Conservation (phyloP, 2,888 invertebrate genomes). For the Lasioglossum villosulum region DNA sequence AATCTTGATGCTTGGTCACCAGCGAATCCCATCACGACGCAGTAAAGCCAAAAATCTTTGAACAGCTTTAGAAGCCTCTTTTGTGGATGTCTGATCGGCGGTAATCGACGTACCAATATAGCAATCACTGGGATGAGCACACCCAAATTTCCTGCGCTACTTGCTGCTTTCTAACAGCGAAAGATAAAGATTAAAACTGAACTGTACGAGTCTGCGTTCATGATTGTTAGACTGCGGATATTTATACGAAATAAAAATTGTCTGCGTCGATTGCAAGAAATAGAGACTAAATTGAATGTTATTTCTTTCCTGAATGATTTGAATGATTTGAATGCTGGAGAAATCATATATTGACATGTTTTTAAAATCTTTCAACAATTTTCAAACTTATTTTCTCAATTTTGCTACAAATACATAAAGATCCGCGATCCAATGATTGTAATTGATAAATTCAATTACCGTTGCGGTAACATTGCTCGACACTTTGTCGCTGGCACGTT, state of each 20-base stretch:
- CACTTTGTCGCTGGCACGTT: slow-evolving; percentile 96
- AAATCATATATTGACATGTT: no score
- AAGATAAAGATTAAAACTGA: slow-evolving; percentile 9
- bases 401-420: no score
- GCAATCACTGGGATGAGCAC: slow-evolving; percentile 99
- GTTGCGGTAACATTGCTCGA: slow-evolving; percentile 87
- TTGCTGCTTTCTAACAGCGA: slow-evolving; percentile 91
- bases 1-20: slow-evolving; percentile 91
- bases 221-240: background rate
- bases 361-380: no score
- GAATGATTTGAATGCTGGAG: no score
- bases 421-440: no score
- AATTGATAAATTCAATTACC: slow-evolving; percentile 78
- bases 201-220: background rate
- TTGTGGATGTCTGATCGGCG: slow-evolving; percentile 95
- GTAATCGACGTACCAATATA: slow-evolving; percentile 93
- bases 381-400: no score
- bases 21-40: slow-evolving; percentile 99
- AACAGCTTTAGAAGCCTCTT: slow-evolving; percentile 98
- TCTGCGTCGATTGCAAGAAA: no score
- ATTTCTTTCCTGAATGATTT: no score
- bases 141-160: slow-evolving; percentile 98
- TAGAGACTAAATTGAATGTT: no score
- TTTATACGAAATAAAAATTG: no score
- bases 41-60: slow-evolving; percentile 99